These are phyloP conservation scores for Habrosyne pyritoides DNA, from an alignment of 2,888 invertebrate genomes.

Conservation along the genomic window DNA sequence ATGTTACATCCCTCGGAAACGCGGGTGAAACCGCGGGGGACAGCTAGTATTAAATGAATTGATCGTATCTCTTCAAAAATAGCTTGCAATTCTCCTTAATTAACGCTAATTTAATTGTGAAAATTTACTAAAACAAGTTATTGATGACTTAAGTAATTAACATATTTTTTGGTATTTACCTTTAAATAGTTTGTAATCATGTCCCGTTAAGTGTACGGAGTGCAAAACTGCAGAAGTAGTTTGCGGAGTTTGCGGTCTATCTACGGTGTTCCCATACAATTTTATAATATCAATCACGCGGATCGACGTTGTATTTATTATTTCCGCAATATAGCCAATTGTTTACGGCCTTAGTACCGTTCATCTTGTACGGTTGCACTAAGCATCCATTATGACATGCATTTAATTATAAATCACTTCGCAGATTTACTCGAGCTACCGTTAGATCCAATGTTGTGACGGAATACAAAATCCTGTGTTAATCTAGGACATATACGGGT, in stretches of 20 bases:
- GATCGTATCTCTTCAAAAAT: background rate
- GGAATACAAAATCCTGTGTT: no score
- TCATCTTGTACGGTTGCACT: background rate
- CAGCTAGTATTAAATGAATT: background rate
- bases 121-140: conserved; percentile 2
- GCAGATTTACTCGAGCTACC: no score
- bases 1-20: no score
- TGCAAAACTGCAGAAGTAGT: conserved; percentile 29
- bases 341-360: conserved; percentile 28
- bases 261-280: conserved; percentile 27
- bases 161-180: background rate
- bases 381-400: no score
- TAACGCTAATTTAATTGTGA: background rate
- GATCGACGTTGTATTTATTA: conserved; percentile 45
- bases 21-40: no score
- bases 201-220: conserved; percentile 36
- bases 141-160: conserved; percentile 4
- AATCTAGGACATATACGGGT: no score
- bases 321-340: conserved; percentile 61
- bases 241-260: conserved; percentile 29
- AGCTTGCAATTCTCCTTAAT: background rate
- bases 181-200: conserved; percentile 22
- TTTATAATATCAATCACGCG: conserved; percentile 55
- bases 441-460: no score
- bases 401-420: no score